phyloP scores from a whole-genome alignment of 2,113 vertebrate species.

The Pelusios castaneus region DNA sequence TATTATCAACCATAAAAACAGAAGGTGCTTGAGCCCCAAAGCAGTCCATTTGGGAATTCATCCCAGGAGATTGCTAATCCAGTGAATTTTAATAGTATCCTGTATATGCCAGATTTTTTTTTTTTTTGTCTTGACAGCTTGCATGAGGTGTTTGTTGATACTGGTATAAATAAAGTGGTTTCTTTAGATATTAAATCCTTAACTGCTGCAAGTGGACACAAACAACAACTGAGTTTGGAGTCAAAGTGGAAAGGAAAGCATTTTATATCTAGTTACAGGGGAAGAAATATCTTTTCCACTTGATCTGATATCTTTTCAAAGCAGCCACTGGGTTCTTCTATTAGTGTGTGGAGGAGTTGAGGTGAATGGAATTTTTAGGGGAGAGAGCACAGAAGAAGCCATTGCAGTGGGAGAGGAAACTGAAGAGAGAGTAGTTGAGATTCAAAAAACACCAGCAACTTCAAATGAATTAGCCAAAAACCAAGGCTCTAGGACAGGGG shows the following conservation, averaged over 20 bases:
- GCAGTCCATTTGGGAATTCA: not conserved
- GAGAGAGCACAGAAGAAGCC: too few species aligned
- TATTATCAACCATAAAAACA: conserved; percentile 18
- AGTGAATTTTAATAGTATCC: not conserved
- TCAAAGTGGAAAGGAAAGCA: not conserved
- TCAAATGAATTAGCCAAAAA: too few species aligned
- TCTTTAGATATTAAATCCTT: not conserved
- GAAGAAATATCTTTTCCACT: not conserved
- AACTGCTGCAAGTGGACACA: not conserved
- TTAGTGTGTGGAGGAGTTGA: not conserved
- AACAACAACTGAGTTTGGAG: not conserved
- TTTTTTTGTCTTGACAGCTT: not conserved
- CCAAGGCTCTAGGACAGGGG: too few species aligned
- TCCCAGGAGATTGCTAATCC: not conserved
- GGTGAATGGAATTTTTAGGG: too few species aligned
- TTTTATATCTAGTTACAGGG: not conserved
- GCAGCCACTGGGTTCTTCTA: not conserved
- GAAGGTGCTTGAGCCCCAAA: not conserved
- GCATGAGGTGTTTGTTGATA: not conserved
- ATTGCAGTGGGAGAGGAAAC: too few species aligned
- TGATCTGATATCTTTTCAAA: not conserved
- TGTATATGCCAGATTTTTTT: not conserved
- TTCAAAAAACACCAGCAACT: too few species aligned
- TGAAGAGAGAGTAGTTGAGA: too few species aligned
- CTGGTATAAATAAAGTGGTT: not conserved